Evolutionary conservation across 2,888 invertebrate genomes (phyloP), one percentile per base, ranked within the genome.

Genomic region (Allacma fusca): DNA sequence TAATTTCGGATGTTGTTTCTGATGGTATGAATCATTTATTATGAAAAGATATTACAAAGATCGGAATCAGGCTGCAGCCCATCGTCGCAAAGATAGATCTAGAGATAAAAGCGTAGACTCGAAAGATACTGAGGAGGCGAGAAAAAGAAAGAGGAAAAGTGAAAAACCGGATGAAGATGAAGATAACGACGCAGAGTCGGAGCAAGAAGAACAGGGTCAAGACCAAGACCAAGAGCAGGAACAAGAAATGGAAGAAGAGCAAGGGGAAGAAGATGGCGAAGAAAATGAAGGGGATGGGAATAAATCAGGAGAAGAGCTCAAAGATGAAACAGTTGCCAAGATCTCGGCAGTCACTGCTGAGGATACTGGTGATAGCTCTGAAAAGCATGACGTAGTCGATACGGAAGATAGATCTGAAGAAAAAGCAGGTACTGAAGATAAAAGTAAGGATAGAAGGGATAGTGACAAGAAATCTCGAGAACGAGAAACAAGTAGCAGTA

Each of bases 401-500:
- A 74, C 71, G 59, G 40, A 79, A 40, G 75, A 77, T 40, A 40
- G 40, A 40, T 40, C 40, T 40, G 40, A 28, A 67, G 67, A 67
- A 19, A 67, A 28, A 50, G 28, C 59, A 75, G 79, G 78, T n/a
- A 76, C 50, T 43, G 78, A 73, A 64, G 34, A 72, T 21, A 71
- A 50, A 12, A 70, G 23, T 21, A 73, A 57, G n/a, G 64, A 69
- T 1, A 70, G 59, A 70, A 43, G 23, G 19, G 59, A 59, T 19
- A 59, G n/a, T 7, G n/a, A 59, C 23, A 59, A 59, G 24, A 50
- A 59, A 23, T 9, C 44, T 5, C 44, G 28, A 26, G 26, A 50
- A 19, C 7, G 59, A 1, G 59, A 59, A 57, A 13, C 26, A 23
- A 50, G 5, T 75, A 74, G 24, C 40, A 40, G 24, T 73, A 74